Evolutionary conservation across 1,140 invertebrate species (phyloP).

Genomic region (Ostrea denselamellosa): DNA sequence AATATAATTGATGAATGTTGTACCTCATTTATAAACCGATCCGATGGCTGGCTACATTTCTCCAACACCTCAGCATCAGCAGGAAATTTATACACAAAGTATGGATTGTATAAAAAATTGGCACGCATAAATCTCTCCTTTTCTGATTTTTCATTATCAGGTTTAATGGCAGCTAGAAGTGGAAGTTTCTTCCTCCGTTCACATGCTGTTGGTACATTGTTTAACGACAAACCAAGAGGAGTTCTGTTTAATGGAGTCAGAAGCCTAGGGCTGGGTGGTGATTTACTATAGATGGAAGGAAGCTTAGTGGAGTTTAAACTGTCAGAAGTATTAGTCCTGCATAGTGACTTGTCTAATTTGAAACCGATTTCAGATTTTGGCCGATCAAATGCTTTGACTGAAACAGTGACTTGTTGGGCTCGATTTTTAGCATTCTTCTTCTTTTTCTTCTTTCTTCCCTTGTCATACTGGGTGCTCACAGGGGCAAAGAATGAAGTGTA

Average conservation of each 20-base stretch:
- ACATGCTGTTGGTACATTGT: conserved; percentile 47
- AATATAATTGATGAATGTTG: not conserved
- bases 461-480: conserved; percentile 13
- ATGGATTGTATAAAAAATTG: conserved; percentile 70
- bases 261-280: conserved; percentile 37
- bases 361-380: conserved; percentile 32
- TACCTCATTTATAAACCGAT: conserved; percentile 65
- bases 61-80: conserved; percentile 64
- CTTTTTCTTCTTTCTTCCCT: conserved; percentile 44
- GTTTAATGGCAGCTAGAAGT: conserved; percentile 68
- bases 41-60: conserved; percentile 62
- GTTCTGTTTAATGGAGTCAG: conserved; percentile 36
- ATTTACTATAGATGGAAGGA: conserved; percentile 37
- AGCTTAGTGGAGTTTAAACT: conserved; percentile 43
- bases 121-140: conserved; percentile 69
- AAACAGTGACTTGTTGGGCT: not conserved
- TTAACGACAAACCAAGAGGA: conserved; percentile 5
- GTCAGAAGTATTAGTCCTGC: conserved; percentile 47
- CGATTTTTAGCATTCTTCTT: conserved; percentile 45
- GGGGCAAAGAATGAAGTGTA: conserved; percentile 27
- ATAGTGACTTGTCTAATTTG: conserved; percentile 26
- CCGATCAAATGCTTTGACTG: conserved; percentile 28
- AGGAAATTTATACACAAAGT: conserved; percentile 66
- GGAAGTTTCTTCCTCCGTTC: conserved; percentile 66
- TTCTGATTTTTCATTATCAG: conserved; percentile 70